Conservation (phyloP, 2,888 invertebrate genomes). For the Cataglyphis rosenhaueri region DNA sequence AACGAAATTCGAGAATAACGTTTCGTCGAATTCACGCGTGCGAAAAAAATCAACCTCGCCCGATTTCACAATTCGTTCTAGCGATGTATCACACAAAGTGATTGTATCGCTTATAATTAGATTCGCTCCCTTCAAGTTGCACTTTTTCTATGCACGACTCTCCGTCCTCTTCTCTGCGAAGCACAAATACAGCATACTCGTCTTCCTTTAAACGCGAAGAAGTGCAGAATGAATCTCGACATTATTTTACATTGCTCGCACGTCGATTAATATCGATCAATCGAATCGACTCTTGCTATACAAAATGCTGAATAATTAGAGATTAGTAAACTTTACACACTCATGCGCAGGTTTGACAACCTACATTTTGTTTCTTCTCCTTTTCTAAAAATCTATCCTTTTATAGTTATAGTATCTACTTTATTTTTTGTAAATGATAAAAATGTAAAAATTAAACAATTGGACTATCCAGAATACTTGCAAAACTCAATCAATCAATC, state of each 20-base stretch:
- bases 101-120: constrained; percentile 26
- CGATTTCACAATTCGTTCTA: constrained; percentile 52
- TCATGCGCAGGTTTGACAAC: too few relatives aligned
- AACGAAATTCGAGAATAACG: not conserved
- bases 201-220: not conserved
- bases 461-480: too few relatives aligned
- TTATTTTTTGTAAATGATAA: too few relatives aligned
- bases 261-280: not conserved
- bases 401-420: too few relatives aligned
- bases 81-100: constrained; percentile 30
- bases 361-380: too few relatives aligned
- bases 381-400: too few relatives aligned
- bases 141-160: not conserved
- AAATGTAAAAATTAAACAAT: too few relatives aligned
- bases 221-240: not conserved
- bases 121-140: not conserved
- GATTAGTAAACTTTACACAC: too few relatives aligned
- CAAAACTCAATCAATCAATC: too few relatives aligned
- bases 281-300: too few relatives aligned
- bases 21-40: not conserved
- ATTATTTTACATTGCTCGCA: not conserved
- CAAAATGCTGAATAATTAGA: too few relatives aligned
- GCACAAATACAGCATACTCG: too few relatives aligned
- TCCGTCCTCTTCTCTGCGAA: not conserved
- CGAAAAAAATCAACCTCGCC: constrained; percentile 4